Conservation (phyloP, 2,797 vertebrate species). For the Kryptolebias ocellatus region DNA sequence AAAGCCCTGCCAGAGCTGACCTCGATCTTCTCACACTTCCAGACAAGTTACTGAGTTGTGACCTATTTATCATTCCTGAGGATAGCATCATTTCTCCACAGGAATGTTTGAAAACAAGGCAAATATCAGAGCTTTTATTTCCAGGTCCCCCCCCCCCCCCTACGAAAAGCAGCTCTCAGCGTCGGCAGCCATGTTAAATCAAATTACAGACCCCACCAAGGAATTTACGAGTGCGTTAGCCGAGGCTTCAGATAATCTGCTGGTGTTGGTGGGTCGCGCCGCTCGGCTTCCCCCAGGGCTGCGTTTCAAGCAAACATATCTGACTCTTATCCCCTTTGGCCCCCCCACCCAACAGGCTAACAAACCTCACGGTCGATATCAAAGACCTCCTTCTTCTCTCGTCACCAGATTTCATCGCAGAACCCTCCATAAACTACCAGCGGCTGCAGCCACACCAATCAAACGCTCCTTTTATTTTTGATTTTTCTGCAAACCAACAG, state of each 20-base stretch:
- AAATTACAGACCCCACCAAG: slow-evolving; percentile 1
- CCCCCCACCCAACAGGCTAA: slow-evolving; percentile 58
- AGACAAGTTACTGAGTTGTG: slow-evolving; percentile 41
- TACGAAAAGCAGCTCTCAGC: slow-evolving; percentile 17
- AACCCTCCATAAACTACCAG: slow-evolving; percentile 58
- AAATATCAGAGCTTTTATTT: slow-evolving; percentile 12
- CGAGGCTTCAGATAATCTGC: slow-evolving; percentile 39
- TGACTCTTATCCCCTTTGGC: slow-evolving; percentile 56
- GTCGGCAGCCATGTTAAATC: slow-evolving; percentile 31
- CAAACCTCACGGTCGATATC: slow-evolving; percentile 62
- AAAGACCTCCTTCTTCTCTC: slow-evolving; percentile 74
- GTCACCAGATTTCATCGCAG: slow-evolving; percentile 68
- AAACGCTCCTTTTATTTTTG: slow-evolving; percentile 49
- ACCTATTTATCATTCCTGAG: slow-evolving; percentile 53
- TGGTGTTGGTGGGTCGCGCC: slow-evolving; percentile 39
- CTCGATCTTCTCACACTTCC: slow-evolving; percentile 45
- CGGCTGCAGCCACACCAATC: slow-evolving; percentile 39
- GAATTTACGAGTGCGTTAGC: slow-evolving; percentile 13
- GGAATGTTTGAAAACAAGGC: slow-evolving; percentile 2
- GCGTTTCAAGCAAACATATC: slow-evolving; percentile 70
- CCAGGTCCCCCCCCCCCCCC: background rate
- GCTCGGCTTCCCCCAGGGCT: slow-evolving; percentile 43
- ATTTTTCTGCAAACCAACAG: slow-evolving; percentile 58
- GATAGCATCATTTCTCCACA: slow-evolving; percentile 17
- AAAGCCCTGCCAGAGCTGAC: slow-evolving; percentile 48